A percentile compares a stretch with the other conserved stretches of the same genome.
phyloP scores from a whole-genome alignment of 2,113 vertebrate species.

The Hippolais icterina region DNA sequence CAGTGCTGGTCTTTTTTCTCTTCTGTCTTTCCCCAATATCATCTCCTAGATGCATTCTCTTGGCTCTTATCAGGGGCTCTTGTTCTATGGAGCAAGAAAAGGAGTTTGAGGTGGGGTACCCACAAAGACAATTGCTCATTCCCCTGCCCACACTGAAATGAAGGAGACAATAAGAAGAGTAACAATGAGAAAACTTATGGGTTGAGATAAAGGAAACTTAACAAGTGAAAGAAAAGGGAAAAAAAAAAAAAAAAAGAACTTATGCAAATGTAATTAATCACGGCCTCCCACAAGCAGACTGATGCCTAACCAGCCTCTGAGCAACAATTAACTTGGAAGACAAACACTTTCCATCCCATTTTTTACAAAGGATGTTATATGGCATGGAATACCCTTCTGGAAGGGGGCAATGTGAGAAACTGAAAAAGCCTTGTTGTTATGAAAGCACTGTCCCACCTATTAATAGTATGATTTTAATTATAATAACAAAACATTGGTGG shows the following conservation, averaged over 20 bases:
- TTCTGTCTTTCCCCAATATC: not conserved
- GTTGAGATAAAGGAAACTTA: not conserved
- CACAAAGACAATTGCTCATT: not conserved
- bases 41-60: not conserved
- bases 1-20: not conserved
- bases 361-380: not conserved
- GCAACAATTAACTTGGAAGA: not conserved
- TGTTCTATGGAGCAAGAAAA: not conserved
- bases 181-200: not conserved
- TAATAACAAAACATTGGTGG: not conserved
- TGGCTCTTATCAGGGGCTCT: not conserved
- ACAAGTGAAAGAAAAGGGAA: not conserved
- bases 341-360: rapidly evolving
- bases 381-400: not conserved
- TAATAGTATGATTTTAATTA: not conserved
- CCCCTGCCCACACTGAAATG: rapidly evolving
- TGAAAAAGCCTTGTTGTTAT: not conserved
- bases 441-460: not conserved
- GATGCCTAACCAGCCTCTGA: not conserved
- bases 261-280: not conserved
- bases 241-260: not conserved
- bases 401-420: not conserved
- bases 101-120: not conserved
- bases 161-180: not conserved
- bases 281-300: not conserved